Base-by-base conservation (phyloP, 1,140 invertebrate genomes). In the Panagrolaimus sp. region DNA sequence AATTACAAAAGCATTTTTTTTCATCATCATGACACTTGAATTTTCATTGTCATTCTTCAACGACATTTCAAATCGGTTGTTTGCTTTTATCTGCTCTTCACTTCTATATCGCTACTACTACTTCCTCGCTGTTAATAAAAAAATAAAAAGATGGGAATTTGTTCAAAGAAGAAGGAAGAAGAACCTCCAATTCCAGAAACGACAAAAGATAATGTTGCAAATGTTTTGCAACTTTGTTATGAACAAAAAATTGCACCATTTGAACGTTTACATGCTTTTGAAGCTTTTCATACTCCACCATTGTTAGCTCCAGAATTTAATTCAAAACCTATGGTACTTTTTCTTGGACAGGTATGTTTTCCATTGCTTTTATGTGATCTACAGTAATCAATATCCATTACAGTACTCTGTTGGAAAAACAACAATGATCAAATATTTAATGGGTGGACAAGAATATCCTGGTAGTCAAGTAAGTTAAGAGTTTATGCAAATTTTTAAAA, bases 401-500 rank as follows among this genome's bases (percentile, higher is more conserved):
- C 85, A 71, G 63, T 86, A 86, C 75, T 86, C 85, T n/a, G 85
- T 84, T 14, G 85, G 85, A 44, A 86, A 86, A 76, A 86, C 85
- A 21, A 85, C 85, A 10, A 86, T 86, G 69, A 86, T 86, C 66
- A 76, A 82, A 21, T 73, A 73, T 28, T 28, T 73, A 17, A 24
- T 75, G 21, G 43, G 24, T 47, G 72, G 68, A 2, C 15, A 73
- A 52, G 71, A 73, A 17, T 75, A 70, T 28, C 72, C 72, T 8
- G 85, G 85, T 44, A 82, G 85, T n/a, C n/a, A n/a, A n/a, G n/a
- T n/a, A n/a, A n/a, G n/a, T n/a, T n/a, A n/a, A n/a, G n/a, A n/a
- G n/a, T n/a, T n/a, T n/a, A n/a, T n/a, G n/a, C n/a, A n/a, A n/a
- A n/a, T n/a, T n/a, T n/a, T n/a, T n/a, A n/a, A n/a, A n/a, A n/a